phyloP scores from a whole-genome alignment of 2,113 vertebrate genomes.

The Elephas maximus region DNA sequence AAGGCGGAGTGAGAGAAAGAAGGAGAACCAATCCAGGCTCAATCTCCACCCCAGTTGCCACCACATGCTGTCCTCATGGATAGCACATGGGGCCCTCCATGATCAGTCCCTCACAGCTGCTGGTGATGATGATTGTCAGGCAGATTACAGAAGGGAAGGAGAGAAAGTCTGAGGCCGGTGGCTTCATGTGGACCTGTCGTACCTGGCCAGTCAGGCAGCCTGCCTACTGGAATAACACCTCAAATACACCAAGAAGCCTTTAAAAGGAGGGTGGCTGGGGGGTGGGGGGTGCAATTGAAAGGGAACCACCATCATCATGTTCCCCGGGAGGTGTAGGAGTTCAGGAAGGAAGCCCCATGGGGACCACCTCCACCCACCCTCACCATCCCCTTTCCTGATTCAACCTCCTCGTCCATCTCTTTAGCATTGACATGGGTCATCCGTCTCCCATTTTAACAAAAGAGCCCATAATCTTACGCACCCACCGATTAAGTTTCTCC shows the following conservation, averaged over 20 bases:
- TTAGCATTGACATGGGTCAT: neutral
- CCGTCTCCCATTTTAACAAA: neutral
- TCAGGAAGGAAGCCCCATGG: neutral
- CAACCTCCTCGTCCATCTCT: neutral
- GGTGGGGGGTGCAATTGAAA: neutral
- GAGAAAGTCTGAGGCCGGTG: neutral
- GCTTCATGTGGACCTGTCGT: neutral
- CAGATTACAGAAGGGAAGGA: neutral
- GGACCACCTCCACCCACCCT: rapidly evolving
- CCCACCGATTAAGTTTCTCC: neutral
- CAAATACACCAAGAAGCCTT: neutral
- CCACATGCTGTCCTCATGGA: rapidly evolving
- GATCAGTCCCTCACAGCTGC: neutral
- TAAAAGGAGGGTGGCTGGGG: neutral
- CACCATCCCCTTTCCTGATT: neutral
- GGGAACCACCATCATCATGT: neutral
- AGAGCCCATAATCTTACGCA: neutral
- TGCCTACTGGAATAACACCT: neutral
- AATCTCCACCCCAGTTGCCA: neutral
- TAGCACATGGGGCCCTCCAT: rapidly evolving
- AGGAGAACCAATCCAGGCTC: neutral
- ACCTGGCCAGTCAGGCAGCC: neutral
- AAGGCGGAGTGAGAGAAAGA: neutral
- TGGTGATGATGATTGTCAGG: neutral
- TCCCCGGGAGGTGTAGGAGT: rapidly evolving